phyloP scores from a whole-genome alignment of 1,140 invertebrate genomes.

The Drosophila funebris region DNA sequence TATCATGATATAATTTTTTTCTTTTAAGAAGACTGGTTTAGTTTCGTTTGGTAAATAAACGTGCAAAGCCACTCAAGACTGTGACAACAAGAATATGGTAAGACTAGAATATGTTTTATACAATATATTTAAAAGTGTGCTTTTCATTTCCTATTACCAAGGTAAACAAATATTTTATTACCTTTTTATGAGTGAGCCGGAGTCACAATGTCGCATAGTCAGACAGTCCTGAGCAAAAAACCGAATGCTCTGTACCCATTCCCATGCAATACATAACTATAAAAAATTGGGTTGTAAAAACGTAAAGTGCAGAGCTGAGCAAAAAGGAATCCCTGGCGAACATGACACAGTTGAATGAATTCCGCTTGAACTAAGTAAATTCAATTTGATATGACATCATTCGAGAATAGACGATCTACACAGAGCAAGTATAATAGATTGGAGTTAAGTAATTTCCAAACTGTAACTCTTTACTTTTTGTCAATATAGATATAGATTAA shows the following conservation, averaged over 20 bases:
- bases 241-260: background rate
- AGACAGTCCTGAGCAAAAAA: slow-evolving; percentile 42
- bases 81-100: slow-evolving; percentile 47
- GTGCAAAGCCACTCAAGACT: slow-evolving; percentile 62
- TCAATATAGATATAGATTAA: slow-evolving; percentile 48
- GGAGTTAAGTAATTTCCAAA: slow-evolving; percentile 5
- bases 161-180: slow-evolving; percentile 81
- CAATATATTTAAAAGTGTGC: slow-evolving; percentile 65
- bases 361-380: slow-evolving; percentile 68
- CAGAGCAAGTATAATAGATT: slow-evolving; percentile 12
- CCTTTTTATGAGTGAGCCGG: slow-evolving; percentile 73
- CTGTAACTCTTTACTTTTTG: background rate
- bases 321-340: slow-evolving; percentile 15
- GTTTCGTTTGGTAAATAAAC: slow-evolving; percentile 59
- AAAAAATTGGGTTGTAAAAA: slow-evolving; percentile 69
- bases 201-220: slow-evolving; percentile 73
- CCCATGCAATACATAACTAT: slow-evolving; percentile 58
- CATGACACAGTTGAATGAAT: no score
- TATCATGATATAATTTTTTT: slow-evolving; percentile 56
- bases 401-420: slow-evolving; percentile 27
- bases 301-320: slow-evolving; percentile 52
- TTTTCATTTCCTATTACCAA: slow-evolving; percentile 80
- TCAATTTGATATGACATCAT: slow-evolving; percentile 73
- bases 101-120: slow-evolving; percentile 48
- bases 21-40: slow-evolving; percentile 23